phyloP scores from a whole-genome alignment of 1,140 invertebrate genomes.

The Drosophila miranda region DNA sequence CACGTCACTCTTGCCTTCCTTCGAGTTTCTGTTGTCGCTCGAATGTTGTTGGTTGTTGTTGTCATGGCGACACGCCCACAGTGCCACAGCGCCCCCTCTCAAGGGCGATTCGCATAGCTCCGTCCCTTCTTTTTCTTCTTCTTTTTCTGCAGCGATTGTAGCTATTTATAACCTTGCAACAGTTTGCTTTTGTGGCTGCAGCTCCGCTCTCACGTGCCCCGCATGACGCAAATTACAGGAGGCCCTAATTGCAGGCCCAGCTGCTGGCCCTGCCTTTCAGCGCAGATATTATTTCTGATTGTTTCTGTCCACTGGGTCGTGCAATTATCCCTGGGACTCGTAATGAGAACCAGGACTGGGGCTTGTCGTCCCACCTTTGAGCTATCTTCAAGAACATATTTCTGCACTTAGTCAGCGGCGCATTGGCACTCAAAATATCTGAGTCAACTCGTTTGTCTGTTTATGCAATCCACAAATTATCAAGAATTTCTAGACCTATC shows the following conservation, averaged over 20 bases:
- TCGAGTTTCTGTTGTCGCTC: constrained; percentile 31
- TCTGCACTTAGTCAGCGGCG: constrained; percentile 32
- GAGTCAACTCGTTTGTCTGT: constrained; percentile 12
- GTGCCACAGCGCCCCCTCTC: constrained; percentile 59
- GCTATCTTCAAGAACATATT: constrained; percentile 27
- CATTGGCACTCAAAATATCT: constrained; percentile 13
- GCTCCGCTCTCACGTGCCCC: constrained; percentile 37
- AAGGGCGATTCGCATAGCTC: constrained; percentile 52
- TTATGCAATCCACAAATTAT: neutral
- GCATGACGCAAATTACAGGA: constrained; percentile 49
- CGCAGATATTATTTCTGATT: constrained; percentile 26
- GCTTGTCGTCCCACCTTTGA: neutral
- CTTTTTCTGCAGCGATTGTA: neutral
- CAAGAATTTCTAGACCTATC: neutral
- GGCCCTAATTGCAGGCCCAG: constrained; percentile 46
- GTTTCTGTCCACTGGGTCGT: constrained; percentile 17
- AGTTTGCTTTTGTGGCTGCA: constrained; percentile 23
- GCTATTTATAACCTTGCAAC: constrained; percentile 42
- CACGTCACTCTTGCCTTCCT: constrained; percentile 10
- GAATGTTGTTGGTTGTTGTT: constrained; percentile 24
- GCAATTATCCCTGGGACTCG: constrained; percentile 29
- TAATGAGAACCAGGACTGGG: constrained; percentile 29
- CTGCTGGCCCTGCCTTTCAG: constrained; percentile 28
- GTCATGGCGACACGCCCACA: constrained; percentile 70
- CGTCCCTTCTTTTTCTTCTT: neutral